phyloP scores from a whole-genome alignment of 2,113 vertebrate genomes.

The Rhinopithecus roxellana region DNA sequence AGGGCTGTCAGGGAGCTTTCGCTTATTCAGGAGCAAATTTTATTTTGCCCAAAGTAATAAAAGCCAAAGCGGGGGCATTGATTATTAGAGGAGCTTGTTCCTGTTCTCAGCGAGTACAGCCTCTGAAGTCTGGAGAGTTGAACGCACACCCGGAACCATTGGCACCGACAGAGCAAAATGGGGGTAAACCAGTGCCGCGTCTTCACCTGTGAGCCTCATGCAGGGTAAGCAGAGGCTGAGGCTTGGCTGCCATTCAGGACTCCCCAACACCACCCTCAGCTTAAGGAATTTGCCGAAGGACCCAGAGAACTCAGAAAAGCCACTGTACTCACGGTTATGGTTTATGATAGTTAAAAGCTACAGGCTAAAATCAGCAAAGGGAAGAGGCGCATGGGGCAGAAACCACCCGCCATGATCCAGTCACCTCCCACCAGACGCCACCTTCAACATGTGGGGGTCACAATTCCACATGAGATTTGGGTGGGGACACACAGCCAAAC shows the following conservation, averaged over 20 bases:
- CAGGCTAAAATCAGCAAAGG: not conserved
- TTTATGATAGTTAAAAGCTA: not conserved
- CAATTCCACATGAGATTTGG: too few relatives aligned
- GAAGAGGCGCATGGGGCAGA: fast-evolving
- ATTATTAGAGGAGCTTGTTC: not conserved
- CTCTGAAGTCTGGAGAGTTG: not conserved
- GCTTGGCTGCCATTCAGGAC: too few relatives aligned
- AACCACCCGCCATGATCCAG: too few relatives aligned
- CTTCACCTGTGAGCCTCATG: fast-evolving
- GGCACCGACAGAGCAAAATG: fast-evolving
- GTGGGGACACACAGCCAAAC: too few relatives aligned
- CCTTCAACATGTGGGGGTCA: too few relatives aligned
- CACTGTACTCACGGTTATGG: fast-evolving
- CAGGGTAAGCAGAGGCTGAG: not conserved
- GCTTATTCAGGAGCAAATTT: slow-evolving; percentile 31
- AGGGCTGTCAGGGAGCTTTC: slow-evolving; percentile 16
- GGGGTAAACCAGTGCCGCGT: fast-evolving
- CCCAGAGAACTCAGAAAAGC: not conserved
- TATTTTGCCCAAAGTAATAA: slow-evolving; percentile 9
- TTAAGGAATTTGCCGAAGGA: not conserved
- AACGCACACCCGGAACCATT: fast-evolving
- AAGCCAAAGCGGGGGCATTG: not conserved
- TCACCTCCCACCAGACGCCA: too few relatives aligned
- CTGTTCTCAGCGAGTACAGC: not conserved
- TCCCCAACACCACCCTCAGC: not conserved